Evolutionary conservation across 2,888 invertebrate species (phyloP), one percentile per base, ranked within the genome.

Genomic region (Nasonia oneida): DNA sequence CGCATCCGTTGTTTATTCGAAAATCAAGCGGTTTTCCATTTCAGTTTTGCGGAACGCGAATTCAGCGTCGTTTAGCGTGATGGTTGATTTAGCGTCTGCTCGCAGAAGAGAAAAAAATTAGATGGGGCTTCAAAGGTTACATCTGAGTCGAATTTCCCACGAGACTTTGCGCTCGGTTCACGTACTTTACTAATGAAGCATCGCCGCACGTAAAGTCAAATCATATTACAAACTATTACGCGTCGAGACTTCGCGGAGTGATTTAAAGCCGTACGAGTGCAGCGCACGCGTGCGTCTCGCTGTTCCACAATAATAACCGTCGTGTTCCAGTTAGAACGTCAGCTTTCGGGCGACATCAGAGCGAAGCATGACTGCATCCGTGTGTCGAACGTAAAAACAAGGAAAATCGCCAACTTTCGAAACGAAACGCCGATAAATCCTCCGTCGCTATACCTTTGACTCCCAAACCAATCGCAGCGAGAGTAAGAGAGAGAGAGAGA

Each of bases 161-260:
- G 73, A 47, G 42, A 73, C 23, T 42, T 39, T 71, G n/a, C 39
- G 37, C 18, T 14, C 8, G 29, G 18, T 12, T 42, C 73, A n/a
- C 42, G 47, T 23, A 73, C 29, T 73, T 42, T 2, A 18, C 42
- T 73, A n/a, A 33, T 73, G 42, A 39, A 73, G 73, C 73, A 47
- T 73, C 14, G 39, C 42, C 18, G 42, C 23, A 23, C 39, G 73
- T 14, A 42, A 73, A 39, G 73, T 73, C 39, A 73, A 73, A 73
- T 73, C 73, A 73, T 42, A 73, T 73, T 73, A 73, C 42, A 23
- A 73, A 73, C 42, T 73, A n/a, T 73, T 33, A 67, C 33, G 42
- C 10, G 1, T 29, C 29, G 23, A 42, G 39, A 47, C n/a, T 76
- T 47, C n/a, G 3, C 53, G 29, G 57, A 15, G 29, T 47, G n/a